phyloP scores from a whole-genome alignment of 2,113 vertebrate genomes.

The Leptobrachium leishanense region DNA sequence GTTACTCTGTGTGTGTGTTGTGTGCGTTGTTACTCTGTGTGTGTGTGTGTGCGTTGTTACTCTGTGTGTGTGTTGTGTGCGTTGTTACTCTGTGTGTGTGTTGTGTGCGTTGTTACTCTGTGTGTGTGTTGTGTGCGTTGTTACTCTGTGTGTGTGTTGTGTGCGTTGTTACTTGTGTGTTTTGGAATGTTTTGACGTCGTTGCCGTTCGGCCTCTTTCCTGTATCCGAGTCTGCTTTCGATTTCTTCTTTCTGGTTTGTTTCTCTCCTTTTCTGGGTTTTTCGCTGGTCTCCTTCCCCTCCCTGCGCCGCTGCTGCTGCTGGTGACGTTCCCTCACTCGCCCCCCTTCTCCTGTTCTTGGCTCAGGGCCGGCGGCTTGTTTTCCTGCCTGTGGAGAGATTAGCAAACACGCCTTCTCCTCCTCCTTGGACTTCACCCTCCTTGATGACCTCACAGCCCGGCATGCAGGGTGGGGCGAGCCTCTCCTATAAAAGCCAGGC shows the following conservation, averaged over 20 bases:
- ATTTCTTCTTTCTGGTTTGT: neutral
- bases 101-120: no score
- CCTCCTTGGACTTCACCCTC: constrained; percentile 27
- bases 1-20: no score
- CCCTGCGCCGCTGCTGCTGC: neutral
- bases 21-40: no score
- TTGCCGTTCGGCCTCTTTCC: neutral
- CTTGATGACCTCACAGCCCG: constrained; percentile 23
- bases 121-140: no score
- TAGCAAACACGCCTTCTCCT: constrained; percentile 33
- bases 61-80: no score
- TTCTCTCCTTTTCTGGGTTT: neutral
- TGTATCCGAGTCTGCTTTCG: neutral
- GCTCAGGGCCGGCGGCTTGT: constrained; percentile 29
- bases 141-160: no score
- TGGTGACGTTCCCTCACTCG: neutral
- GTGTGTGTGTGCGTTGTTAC: no score
- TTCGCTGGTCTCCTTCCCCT: neutral
- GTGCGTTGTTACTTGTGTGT: no score
- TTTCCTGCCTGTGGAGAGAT: constrained; percentile 32
- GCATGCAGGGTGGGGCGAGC: constrained; percentile 1
- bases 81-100: no score
- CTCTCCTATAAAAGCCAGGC: constrained; percentile 4
- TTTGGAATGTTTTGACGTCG: neutral
- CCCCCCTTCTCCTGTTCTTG: neutral